A percentile compares a stretch with the other conserved stretches of the same genome.
phyloP scores from a whole-genome alignment of 2,797 vertebrate species.

The Vultur gryphus region DNA sequence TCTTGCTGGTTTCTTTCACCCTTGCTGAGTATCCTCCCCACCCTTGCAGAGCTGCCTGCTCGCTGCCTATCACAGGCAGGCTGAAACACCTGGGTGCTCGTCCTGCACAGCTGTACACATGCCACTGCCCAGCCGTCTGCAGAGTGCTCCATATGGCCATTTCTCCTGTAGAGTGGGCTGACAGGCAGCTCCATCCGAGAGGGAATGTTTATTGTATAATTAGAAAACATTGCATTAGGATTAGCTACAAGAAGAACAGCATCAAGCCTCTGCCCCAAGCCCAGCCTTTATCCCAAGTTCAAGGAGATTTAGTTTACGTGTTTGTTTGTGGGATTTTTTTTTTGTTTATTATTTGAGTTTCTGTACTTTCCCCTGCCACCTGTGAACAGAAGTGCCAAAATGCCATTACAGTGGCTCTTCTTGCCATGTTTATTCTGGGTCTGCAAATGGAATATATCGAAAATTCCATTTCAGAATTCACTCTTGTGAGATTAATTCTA shows the following conservation, averaged over 20 bases:
- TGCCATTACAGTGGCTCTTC: background rate
- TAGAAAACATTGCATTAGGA: background rate
- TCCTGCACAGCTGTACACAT: conserved; percentile 42
- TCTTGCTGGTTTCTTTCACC: background rate
- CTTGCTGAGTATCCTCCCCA: background rate
- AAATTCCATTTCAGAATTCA: background rate
- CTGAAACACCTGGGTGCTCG: conserved; percentile 26
- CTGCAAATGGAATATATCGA: background rate
- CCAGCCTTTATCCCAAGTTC: background rate
- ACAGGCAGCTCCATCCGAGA: background rate
- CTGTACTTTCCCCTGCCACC: background rate
- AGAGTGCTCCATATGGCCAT: conserved; percentile 4
- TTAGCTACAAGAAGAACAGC: background rate
- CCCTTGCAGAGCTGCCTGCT: background rate
- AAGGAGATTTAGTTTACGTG: background rate
- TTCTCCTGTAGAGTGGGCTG: background rate
- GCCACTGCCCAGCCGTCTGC: conserved; percentile 35
- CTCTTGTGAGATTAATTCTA: background rate
- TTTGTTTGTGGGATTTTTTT: background rate
- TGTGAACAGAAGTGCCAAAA: background rate
- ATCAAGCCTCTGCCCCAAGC: background rate
- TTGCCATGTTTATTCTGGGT: background rate
- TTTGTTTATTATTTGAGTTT: background rate
- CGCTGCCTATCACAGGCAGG: background rate
- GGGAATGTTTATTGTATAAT: background rate